Evolutionary conservation across 2,113 vertebrate species (phyloP), one percentile per base, ranked within the genome.

Genomic region (Dicentrarchus labrax): DNA sequence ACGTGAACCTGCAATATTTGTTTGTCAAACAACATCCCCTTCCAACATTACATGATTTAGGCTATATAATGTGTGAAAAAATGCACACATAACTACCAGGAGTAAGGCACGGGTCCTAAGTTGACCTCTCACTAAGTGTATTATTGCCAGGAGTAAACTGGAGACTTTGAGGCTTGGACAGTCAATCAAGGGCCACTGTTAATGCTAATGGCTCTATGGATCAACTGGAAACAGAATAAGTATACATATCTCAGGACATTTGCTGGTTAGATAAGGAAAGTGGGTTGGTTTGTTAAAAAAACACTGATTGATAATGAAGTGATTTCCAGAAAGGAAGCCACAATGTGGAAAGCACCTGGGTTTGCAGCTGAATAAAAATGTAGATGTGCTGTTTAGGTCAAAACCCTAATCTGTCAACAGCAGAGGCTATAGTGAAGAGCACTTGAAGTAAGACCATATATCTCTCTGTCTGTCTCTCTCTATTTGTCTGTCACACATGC

Each of bases 401-500:
- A 57, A 86, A 43, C 41, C 39, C 68, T 57, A 54, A 64, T 72
- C 43, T n/a, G 50, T 66, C 56, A 54, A 50, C 60, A 57, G 53
- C 69, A 36, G 17, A 66, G 4, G 24, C 22, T 50, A 17, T 54
- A 45, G 30, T 79, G 57, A 56, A 78, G 21, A 60, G 45, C 60
- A 62, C 65, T 79, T 72, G 3, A 53, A 82, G 39, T 21, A 9
- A 69, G 62, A 22, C 59, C 30, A 4, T 50, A 5, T 36, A 21
- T 51, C 15, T 39, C 8, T 75, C 16, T 56, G 10, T 51, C 39
- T 54, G 3, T 30, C n/a, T n/a, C n/a, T n/a, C n/a, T n/a, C n/a
- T n/a, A n/a, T n/a, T 1, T 60, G 4, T 45, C 17, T 70, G n/a
- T n/a, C 1, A 45, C 10, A 41, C 17, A 62, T 79, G n/a, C 19